phyloP scores from a whole-genome alignment of 2,113 vertebrate genomes.

The Hemiprocne comata region DNA sequence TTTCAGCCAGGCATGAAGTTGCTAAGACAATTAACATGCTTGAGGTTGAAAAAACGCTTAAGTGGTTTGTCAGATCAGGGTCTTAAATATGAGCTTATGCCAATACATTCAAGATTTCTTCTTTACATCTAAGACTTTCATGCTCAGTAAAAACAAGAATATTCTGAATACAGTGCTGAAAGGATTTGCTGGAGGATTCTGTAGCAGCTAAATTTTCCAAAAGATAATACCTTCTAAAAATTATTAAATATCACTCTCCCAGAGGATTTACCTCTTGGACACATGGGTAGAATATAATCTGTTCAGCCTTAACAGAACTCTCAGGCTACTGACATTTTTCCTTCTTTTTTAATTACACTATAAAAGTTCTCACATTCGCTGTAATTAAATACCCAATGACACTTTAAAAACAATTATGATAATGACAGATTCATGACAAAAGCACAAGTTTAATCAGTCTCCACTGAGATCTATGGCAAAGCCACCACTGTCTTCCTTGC shows the following conservation, averaged over 20 bases:
- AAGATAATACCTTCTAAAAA: constrained; percentile 9
- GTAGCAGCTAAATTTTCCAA: constrained; percentile 15
- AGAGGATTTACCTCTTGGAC: background rate
- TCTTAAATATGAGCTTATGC: background rate
- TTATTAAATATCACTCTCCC: background rate
- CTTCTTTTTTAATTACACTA: background rate
- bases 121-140: background rate
- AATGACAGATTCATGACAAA: background rate
- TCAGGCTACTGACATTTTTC: background rate
- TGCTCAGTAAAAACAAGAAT: background rate
- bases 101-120: background rate
- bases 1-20: constrained; percentile 5
- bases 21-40: constrained; percentile 11
- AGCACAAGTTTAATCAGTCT: background rate
- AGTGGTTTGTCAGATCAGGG: constrained; percentile 6
- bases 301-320: background rate
- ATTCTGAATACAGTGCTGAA: background rate
- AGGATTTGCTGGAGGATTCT: background rate
- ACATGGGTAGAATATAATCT: background rate
- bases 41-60: constrained; percentile 9
- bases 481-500: background rate
- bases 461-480: background rate
- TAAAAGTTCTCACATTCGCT: background rate
- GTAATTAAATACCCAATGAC: constrained; percentile 2
- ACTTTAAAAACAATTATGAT: background rate